Evolutionary conservation across 2,113 vertebrate genomes (phyloP).

Genomic region (Equus przewalskii): DNA sequence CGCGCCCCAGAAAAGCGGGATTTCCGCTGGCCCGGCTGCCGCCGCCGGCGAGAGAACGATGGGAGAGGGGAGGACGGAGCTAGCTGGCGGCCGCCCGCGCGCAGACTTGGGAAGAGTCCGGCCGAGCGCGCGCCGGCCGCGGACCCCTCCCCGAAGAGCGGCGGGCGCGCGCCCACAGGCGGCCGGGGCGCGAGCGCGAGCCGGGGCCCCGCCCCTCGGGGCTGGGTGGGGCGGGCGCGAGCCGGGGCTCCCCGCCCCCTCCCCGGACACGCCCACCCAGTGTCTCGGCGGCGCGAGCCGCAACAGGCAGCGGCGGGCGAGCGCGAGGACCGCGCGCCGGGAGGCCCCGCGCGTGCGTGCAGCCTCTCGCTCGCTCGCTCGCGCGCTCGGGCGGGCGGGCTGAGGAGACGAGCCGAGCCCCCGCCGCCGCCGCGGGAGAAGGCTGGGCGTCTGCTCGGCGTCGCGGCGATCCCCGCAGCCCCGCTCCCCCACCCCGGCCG

Average conservation of each 20-base stretch:
- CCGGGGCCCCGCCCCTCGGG: slow-evolving; percentile 45
- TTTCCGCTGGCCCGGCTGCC: slow-evolving; percentile 59
- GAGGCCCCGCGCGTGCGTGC: slow-evolving; percentile 82
- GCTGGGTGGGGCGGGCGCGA: slow-evolving; percentile 53
- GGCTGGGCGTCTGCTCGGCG: background rate
- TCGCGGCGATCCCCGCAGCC: background rate
- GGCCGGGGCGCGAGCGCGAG: background rate
- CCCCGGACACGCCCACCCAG: slow-evolving; percentile 76
- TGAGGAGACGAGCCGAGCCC: slow-evolving; percentile 52
- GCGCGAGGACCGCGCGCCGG: slow-evolving; percentile 74
- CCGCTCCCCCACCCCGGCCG: background rate
- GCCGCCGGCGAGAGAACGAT: background rate
- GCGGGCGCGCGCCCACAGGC: background rate
- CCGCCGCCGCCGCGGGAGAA: slow-evolving; percentile 9
- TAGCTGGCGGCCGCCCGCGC: rapidly evolving
- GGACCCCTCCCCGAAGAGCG: rapidly evolving
- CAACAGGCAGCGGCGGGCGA: slow-evolving; percentile 74
- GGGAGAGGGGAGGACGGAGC: background rate
- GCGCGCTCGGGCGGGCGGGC: slow-evolving; percentile 69
- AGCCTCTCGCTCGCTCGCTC: slow-evolving; percentile 40
- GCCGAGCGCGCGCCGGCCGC: background rate
- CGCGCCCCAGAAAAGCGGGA: slow-evolving; percentile 79
- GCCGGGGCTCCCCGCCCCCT: slow-evolving; percentile 30
- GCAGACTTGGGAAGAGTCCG: rapidly evolving
- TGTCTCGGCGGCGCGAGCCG: slow-evolving; percentile 70